Base-by-base conservation (phyloP, 2,797 vertebrate genomes). In the Halcyon leucocephala region DNA sequence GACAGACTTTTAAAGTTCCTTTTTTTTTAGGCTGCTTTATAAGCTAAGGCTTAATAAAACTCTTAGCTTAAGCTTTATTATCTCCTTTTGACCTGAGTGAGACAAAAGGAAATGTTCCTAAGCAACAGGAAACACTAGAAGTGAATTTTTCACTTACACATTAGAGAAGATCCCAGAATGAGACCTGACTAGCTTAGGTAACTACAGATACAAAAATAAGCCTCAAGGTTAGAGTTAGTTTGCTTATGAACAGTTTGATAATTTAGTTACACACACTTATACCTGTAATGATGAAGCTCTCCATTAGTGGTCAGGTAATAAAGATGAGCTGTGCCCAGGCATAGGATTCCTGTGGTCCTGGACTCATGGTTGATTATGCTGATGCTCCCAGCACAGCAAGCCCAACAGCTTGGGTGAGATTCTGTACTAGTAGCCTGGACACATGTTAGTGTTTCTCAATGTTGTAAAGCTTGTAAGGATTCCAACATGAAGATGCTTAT, bases 361-460 rank as follows among this genome's bases (percentile, higher is more conserved):
- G 37, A 1, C 33, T 52, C 28, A 4, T 0, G 1, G 26, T 1
- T 4, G 2, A 13, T 8, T n/a, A 3, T 17, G 41, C 52, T 76
- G 73, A 55, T 57, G 20, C 44, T 82, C 44, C 31, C 44, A 48
- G 3, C 3, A 31, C 42, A 64, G 52, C 39, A n/a, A 74, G 31
- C 24, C 42, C 48, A 61, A 16, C 31, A 66, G 33, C 31, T 8
- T 28, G 24, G 7, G 3, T 15, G 46, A 72, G 21, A 22, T 10
- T 69, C 8, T 12, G 44, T 49, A 31, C 39, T 16, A 12, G 19
- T 49, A 37, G 7, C 22, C 15, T 7, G 16, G 18, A 46, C 29
- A 25, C 3, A 2, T 2, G 14, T 8, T 10, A 39, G 8, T 37
- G 8, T 37, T 80, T 65, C 42, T 54, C 42, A 54, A 2, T 31